Base-by-base conservation (phyloP, 2,113 vertebrate genomes). In the Erinaceus europaeus region DNA sequence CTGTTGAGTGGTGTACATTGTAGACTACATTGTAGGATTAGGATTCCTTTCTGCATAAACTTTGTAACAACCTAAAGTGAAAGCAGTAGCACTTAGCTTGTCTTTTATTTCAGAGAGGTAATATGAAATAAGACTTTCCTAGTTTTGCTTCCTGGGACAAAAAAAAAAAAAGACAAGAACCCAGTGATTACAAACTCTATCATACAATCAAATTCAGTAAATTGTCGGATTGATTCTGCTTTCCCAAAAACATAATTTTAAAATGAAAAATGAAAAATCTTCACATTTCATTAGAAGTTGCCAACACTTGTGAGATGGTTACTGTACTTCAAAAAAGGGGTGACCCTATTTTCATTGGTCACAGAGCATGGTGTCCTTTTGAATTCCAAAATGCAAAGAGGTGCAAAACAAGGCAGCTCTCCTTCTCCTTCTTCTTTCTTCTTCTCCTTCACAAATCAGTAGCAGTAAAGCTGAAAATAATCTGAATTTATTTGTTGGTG, bases 381-480 rank as follows among this genome's bases (percentile, higher is more conserved):
- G 50, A n/a, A 50, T 10, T 89, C 80, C 48, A 65, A 87, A 77
- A 83, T 81, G 36, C 32, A 46, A 50, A 83, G 27, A 11, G n/a
- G n/a, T n/a, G n/a, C n/a, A n/a, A n/a, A n/a, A n/a, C n/a, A n/a
- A n/a, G n/a, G n/a, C n/a, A n/a, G n/a, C n/a, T n/a, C n/a, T n/a
- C n/a, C n/a, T n/a, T n/a, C n/a, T n/a, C n/a, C n/a, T n/a, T n/a
- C n/a, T n/a, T n/a, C n/a, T n/a, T n/a, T n/a, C n/a, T n/a, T n/a
- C n/a, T n/a, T n/a, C n/a, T n/a, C 72, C 61, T 74, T 6, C 34
- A 5, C 9, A 72, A 71, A 27, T 25, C 62, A 48, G 17, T 36
- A 76, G 38, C 59, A 84, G 46, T 55, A 88, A 84, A 88, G 50
- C 32, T 12, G 88, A 84, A 57, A 76, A 32, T 69, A 59, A 69